Evolutionary conservation across 2,888 invertebrate genomes (phyloP).

Genomic region (Tipula helvola): DNA sequence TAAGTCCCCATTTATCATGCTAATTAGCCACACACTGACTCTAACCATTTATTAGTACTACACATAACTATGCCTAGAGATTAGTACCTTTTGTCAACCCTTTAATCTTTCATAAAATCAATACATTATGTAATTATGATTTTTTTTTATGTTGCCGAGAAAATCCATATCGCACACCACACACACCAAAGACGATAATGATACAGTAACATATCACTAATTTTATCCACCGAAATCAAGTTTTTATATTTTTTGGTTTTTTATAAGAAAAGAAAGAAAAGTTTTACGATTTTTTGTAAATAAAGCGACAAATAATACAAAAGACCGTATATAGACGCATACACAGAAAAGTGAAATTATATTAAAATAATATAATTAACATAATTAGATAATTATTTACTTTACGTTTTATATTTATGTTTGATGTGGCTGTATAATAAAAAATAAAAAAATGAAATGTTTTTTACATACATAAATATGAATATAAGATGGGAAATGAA

Average conservation of each 20-base stretch:
- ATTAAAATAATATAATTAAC: constrained; percentile 4
- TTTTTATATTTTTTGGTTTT: neutral
- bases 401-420: neutral
- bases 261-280: neutral
- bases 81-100: neutral
- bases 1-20: too few species aligned
- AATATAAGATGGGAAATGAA: neutral
- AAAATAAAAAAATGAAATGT: neutral
- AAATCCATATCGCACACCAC: neutral
- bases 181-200: neutral
- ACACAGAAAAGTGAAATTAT: neutral
- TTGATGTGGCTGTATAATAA: neutral
- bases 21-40: too few species aligned
- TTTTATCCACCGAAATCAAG: neutral
- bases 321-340: neutral
- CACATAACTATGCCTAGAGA: neutral
- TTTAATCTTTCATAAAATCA: neutral
- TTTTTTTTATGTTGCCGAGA: neutral
- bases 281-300: neutral
- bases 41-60: neutral
- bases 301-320: neutral
- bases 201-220: neutral
- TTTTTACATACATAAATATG: neutral
- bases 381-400: constrained; percentile 4
- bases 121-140: neutral